A percentile compares a stretch with the other conserved stretches of the same genome.
phyloP scores from a whole-genome alignment of 2,113 vertebrate genomes.

The Mobula birostris region DNA sequence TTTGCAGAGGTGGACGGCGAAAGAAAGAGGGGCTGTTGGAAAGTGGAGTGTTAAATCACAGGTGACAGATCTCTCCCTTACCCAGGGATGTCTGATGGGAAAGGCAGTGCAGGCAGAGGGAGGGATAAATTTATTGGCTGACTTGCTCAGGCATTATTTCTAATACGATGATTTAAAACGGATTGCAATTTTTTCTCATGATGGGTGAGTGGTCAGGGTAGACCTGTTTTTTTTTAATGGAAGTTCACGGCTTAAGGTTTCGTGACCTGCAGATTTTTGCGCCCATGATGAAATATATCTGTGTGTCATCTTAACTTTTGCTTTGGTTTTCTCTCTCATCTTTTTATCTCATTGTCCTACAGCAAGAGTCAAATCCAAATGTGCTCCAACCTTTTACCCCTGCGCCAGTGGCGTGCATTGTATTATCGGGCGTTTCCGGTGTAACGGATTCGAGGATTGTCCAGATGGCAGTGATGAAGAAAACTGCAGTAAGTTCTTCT shows the following conservation, averaged over 20 bases:
- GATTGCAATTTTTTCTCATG: neutral
- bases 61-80: neutral
- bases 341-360: slow-evolving; percentile 21
- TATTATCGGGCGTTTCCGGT: slow-evolving; percentile 93
- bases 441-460: slow-evolving; percentile 90
- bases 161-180: neutral
- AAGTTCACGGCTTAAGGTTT: neutral
- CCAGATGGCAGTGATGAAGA: slow-evolving; percentile 91
- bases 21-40: neutral
- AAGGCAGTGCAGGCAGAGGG: too few relatives aligned
- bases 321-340: slow-evolving; percentile 31
- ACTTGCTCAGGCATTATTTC: neutral
- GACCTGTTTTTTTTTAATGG: neutral
- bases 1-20: neutral
- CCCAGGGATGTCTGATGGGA: neutral
- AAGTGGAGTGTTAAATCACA: neutral
- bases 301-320: slow-evolving; percentile 31
- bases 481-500: slow-evolving; percentile 88
- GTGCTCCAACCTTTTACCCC: slow-evolving; percentile 83
- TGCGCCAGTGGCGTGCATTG: slow-evolving; percentile 87
- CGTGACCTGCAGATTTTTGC: neutral
- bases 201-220: neutral
- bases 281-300: neutral
- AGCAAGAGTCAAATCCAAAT: slow-evolving; percentile 87
- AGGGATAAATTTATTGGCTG: neutral